Base-by-base conservation (phyloP, 2,113 vertebrate genomes). In the Oreotrochilus melanogaster region DNA sequence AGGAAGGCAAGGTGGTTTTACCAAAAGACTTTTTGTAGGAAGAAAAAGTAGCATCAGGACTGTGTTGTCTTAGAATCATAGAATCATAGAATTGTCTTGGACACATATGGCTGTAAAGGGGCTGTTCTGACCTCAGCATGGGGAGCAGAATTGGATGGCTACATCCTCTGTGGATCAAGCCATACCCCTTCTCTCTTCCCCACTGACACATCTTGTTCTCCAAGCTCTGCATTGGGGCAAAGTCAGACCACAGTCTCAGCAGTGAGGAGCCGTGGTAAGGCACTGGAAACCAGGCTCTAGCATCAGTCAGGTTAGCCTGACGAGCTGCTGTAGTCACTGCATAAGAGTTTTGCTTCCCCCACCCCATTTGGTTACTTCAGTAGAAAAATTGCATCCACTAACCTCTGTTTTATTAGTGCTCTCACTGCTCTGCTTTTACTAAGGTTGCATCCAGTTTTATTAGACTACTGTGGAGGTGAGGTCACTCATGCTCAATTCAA, bases 151-250 rank as follows among this genome's bases (percentile, higher is more conserved):
- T 17, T 61, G 78, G 57, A 12, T 2, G 3, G 50, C 22, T 70
- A 2, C 9, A 21, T 5, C 12, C 28, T 19, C 30, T 35, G 35
- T 9, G 18, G 14, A 11, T 39, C 30, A 47, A 48, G 17, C 23
- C 1, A 3, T 79, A 14, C 37, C 27, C 42, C 18, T 69, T 60
- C 47, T 24, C 27, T 37, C 61, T 48, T 7, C 25, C 23, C 11
- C 6, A 1, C n/a, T 56, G 47, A 33, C 73, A 27, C 33, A 14
- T 64, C 11, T 53, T 23, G 14, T 58, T 76, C 28, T 37, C 53
- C 31, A 58, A 58, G 17, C 54, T 84, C 72, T 69, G 35, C 60
- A 22, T 50, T 61, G 65, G 35, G 69, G 23, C 0, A 0, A 1
- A 15, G 6, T 18, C n/a, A 80, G 69, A 58, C 64, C 51, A 39